phyloP scores from a whole-genome alignment of 2,888 invertebrate genomes.

The Dorcus hopei region DNA sequence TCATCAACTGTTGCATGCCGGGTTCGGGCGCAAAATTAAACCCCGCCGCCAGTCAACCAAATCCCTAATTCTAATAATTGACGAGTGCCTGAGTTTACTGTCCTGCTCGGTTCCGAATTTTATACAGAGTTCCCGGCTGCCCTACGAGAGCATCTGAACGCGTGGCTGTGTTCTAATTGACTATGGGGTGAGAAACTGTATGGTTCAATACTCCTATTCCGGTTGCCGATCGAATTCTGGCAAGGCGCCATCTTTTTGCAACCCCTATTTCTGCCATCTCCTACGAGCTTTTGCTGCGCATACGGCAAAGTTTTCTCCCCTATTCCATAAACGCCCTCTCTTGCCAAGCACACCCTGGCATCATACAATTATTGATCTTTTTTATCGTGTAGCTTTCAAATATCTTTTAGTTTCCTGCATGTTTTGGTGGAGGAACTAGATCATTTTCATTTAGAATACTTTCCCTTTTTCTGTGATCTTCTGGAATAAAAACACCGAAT shows the following conservation, averaged over 20 bases:
- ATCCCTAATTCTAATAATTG: constrained; percentile 2
- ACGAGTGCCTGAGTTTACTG: constrained; percentile 2
- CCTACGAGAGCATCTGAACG: constrained; percentile 24
- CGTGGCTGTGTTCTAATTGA: constrained; percentile 35
- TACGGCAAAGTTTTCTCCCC: no score
- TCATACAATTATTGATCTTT: no score
- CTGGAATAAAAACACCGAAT: no score
- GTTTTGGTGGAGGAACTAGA: no score
- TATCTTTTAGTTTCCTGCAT: no score
- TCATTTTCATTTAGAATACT: no score
- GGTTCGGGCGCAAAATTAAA: constrained; percentile 1
- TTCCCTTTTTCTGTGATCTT: no score
- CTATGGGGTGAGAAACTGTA: constrained; percentile 44
- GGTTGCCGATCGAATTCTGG: constrained; percentile 31
- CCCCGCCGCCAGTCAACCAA: background rate
- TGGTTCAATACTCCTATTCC: constrained; percentile 42
- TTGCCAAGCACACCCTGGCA: no score
- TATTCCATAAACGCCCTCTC: no score
- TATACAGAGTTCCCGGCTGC: constrained; percentile 9
- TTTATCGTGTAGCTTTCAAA: no score
- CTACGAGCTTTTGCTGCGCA: background rate
- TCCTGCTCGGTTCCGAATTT: constrained; percentile 2
- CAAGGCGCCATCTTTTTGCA: constrained; percentile 23
- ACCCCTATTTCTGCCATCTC: background rate
- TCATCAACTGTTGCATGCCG: constrained; percentile 45